Evolutionary conservation across 35 echinoderm and acorn worm species (phyloP), one percentile per base, ranked within the genome.

Genomic region (Acanthaster planci): DNA sequence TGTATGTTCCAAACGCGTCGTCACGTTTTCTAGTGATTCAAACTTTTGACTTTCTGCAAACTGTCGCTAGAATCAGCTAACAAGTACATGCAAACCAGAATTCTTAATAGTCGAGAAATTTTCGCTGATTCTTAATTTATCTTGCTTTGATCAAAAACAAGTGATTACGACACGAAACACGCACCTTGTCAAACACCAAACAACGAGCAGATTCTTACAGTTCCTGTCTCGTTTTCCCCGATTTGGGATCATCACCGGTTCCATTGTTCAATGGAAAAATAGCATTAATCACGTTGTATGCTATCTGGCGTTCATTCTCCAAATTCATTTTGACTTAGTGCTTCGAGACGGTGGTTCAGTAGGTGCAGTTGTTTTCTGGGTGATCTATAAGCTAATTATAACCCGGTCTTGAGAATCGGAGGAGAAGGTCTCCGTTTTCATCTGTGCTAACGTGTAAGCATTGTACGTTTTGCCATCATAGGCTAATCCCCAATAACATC

Each of bases 401-500:
- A 55, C 52, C 21, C 52, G 10, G 52, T 55, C 52, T 55, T 55
- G 52, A 55, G 10, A 55, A 55, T 55, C 52, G 10, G 52, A 21
- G 52, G 52, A 55, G 52, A 55, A 55, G 10, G 10, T 55, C 10
- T 14, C 10, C 21, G 10, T 21, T 55, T 55, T 10, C 52, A 55
- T 55, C 52, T 55, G 10, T 55, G 52, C 52, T 55, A 55, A 55
- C 10, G 52, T 55, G 21, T 55, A 10, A 21, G 52, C 52, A 14
- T 55, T 55, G 52, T 55, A 55, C 10, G 52, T 14, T 21, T 10
- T 21, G 10, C 52, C 52, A 14, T 55, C 52, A 21, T n/a, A n/a
- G n/a, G n/a, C n/a, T 55, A 55, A 55, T 55, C 52, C 52, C 52
- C 52, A 55, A 55, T 55, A 55, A 55, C 52, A 55, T 55, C 52